A percentile compares a stretch with the other conserved stretches of the same genome.
phyloP scores from a whole-genome alignment of 2,888 invertebrate genomes.

The Drosophila nr. perissopoda region DNA sequence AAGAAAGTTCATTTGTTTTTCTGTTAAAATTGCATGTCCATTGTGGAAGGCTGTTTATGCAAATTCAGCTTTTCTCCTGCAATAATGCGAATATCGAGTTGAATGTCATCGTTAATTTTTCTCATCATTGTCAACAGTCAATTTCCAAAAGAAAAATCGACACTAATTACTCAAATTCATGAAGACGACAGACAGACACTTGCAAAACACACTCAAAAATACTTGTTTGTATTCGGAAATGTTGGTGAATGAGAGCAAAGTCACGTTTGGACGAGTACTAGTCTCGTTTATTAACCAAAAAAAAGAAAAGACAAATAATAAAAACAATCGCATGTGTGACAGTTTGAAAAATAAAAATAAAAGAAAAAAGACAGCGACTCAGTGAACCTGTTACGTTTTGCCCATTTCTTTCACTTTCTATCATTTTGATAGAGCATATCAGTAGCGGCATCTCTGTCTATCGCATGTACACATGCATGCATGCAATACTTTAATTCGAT shows the following conservation, averaged over 20 bases:
- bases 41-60: constrained; percentile 22
- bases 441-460: constrained; percentile 45
- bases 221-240: constrained; percentile 13
- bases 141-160: constrained; percentile 48
- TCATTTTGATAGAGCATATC: constrained; percentile 24
- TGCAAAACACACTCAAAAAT: background rate
- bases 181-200: constrained; percentile 16
- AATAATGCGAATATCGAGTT: constrained; percentile 26
- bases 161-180: constrained; percentile 36
- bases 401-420: constrained; percentile 70
- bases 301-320: background rate
- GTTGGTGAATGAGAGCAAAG: constrained; percentile 43
- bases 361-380: constrained; percentile 14
- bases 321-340: constrained; percentile 54
- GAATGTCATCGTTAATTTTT: constrained; percentile 73
- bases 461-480: constrained; percentile 12
- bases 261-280: constrained; percentile 47
- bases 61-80: constrained; percentile 57
- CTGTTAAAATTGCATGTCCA: constrained; percentile 38
- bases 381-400: constrained; percentile 58
- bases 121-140: constrained; percentile 64
- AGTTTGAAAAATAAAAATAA: constrained; percentile 42
- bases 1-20: constrained; percentile 5
- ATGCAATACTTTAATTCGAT: constrained; percentile 65
- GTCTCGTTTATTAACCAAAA: constrained; percentile 29